Evolutionary conservation across 2,888 invertebrate species (phyloP), one percentile per base, ranked within the genome.

Genomic region (Eristalis intricaria): DNA sequence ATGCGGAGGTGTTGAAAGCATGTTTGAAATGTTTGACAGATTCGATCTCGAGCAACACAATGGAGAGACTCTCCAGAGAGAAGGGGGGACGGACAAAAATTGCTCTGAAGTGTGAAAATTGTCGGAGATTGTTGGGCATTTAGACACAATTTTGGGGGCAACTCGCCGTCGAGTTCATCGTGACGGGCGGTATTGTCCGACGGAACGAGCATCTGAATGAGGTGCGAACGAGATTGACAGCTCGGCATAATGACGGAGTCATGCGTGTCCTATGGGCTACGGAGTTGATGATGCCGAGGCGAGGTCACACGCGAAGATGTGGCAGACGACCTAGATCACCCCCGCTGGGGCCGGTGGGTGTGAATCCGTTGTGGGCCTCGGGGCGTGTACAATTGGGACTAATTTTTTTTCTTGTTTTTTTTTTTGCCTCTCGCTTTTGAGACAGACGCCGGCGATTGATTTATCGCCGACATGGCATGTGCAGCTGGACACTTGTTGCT

Each of bases 211-310:
- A 86, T 82, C 86, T 64, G 76, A 84, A 87, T 87, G 87, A 87
- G 84, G 87, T 87, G 87, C 65, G 84, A 87, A 79, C 76, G 61
- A 84, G 87, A 87, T 87, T 84, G 84, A 84, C 87, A 71, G 84
- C 22, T 84, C 66, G n/a, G 76, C 76, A 71, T 76, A 87, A 87
- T 87, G 84, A 80, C 71, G 75, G 35, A 84, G 71, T 87, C 79
- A 84, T 84, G 84, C 87, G 84, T 84, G 75, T 68, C 74, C 61
- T 83, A 86, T 83, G 86, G 74, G 69, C 60, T 75, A 77, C 63
- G 26, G 26, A 77, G 77, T 73, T 40, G 26, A 29, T 23, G 60
- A 38, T 10, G 29, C 10, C 10, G 35, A 29, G 35, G 38, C 7
- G 38, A 73, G 78, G 79, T 84, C 71, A 79, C 69, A 69, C 38